Conservation (phyloP, 2,113 vertebrate genomes). For the Ophiodon elongatus region DNA sequence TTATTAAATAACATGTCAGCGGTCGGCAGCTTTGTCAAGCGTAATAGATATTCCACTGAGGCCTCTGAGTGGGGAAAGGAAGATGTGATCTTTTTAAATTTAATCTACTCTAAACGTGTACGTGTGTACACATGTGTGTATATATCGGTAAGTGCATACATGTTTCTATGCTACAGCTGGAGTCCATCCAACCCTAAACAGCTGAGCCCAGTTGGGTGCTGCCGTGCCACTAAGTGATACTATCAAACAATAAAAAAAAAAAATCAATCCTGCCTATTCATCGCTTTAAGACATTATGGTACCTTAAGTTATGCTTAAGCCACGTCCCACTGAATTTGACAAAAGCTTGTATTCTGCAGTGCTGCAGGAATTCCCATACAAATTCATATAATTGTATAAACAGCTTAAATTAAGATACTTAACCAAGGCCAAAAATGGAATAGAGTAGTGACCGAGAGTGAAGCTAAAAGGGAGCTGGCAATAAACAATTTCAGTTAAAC, state of each 20-base stretch:
- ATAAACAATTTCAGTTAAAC: background rate
- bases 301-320: slow-evolving; percentile 59
- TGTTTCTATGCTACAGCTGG: slow-evolving; percentile 69
- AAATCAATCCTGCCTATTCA: slow-evolving; percentile 82
- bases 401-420: background rate
- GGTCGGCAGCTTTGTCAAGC: slow-evolving; percentile 82
- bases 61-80: slow-evolving; percentile 71
- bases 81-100: slow-evolving; percentile 79
- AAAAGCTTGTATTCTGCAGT: slow-evolving; percentile 14
- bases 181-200: slow-evolving; percentile 65
- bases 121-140: slow-evolving; percentile 54
- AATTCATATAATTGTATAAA: background rate
- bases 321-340: slow-evolving; percentile 53
- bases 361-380: background rate
- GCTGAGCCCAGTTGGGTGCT: slow-evolving; percentile 71
- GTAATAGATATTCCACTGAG: slow-evolving; percentile 85
- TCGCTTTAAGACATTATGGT: slow-evolving; percentile 70
- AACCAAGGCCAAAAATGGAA: background rate
- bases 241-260: slow-evolving; percentile 76
- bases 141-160: slow-evolving; percentile 53
- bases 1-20: slow-evolving; percentile 89
- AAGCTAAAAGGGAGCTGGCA: background rate
- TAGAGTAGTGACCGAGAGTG: background rate
- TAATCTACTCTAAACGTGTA: slow-evolving; percentile 77
- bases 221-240: slow-evolving; percentile 79